Conservation (phyloP, 2,797 vertebrate genomes). For the Euthynnus affinis region DNA sequence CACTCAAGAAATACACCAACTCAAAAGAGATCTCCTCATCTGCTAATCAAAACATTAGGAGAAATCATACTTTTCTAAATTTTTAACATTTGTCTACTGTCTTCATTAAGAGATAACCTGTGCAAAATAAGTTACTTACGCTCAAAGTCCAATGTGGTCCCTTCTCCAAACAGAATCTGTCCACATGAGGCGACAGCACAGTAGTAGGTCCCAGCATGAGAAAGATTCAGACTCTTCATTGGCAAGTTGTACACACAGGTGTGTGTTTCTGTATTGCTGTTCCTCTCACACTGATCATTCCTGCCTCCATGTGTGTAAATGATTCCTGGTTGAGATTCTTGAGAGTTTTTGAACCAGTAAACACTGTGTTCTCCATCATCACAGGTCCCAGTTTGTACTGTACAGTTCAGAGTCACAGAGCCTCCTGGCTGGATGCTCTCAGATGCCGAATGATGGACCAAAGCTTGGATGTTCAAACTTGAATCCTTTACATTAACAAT, state of each 20-base stretch:
- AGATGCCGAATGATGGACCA: constrained; percentile 37
- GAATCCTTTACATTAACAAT: constrained; percentile 18
- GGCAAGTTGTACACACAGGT: too few species aligned
- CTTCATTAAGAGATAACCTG: too few species aligned
- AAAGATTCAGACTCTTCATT: too few species aligned
- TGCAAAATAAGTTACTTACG: constrained; percentile 1
- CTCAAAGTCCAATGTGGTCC: constrained; percentile 21
- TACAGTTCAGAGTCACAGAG: constrained; percentile 16
- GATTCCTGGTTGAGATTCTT: constrained; percentile 44
- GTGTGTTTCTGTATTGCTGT: not conserved
- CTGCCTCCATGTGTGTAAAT: constrained; percentile 55
- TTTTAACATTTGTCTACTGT: too few species aligned
- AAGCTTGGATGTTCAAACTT: constrained; percentile 1
- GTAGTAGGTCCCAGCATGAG: constrained; percentile 59
- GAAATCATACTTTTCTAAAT: not conserved
- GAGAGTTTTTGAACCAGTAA: constrained; percentile 22
- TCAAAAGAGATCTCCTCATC: not conserved
- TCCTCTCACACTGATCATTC: constrained; percentile 46
- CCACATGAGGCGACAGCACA: constrained; percentile 61
- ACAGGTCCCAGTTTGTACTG: too few species aligned
- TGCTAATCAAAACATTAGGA: constrained; percentile 10
- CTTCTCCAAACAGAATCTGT: constrained; percentile 51
- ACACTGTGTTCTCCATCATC: too few species aligned
- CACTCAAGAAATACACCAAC: constrained; percentile 33
- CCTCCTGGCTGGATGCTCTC: constrained; percentile 28